These are phyloP conservation scores for Fragum fragum DNA, from an alignment of 2,888 invertebrate genomes.

Conservation along the genomic window DNA sequence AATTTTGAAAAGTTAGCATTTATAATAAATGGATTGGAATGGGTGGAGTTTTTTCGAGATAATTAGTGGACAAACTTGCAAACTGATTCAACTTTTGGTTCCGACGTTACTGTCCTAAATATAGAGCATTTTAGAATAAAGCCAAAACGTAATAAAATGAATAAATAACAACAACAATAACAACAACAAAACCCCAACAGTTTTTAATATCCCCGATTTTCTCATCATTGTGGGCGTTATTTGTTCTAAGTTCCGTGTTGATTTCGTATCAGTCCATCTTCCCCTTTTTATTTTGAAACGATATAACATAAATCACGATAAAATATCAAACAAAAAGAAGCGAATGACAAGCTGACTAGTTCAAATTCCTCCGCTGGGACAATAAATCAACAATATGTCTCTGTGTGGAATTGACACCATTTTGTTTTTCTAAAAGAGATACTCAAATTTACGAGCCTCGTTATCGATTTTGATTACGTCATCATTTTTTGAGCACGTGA, in stretches of 20 bases:
- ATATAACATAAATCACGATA: slow-evolving; percentile 2
- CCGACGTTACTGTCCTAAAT: too few species aligned
- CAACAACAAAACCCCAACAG: too few species aligned
- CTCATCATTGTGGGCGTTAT: not conserved
- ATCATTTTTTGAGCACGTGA: slow-evolving; percentile 19
- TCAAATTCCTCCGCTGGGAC: not conserved
- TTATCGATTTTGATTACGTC: slow-evolving; percentile 22
- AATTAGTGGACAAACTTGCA: too few species aligned
- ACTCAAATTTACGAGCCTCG: slow-evolving; percentile 16
- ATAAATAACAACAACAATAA: too few species aligned
- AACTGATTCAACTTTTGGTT: too few species aligned
- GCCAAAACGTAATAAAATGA: too few species aligned
- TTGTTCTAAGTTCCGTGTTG: not conserved
- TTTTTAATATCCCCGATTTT: not conserved
- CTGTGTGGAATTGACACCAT: slow-evolving; percentile 2
- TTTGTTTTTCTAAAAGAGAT: not conserved
- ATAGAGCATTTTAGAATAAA: too few species aligned
- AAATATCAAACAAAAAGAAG: slow-evolving; percentile 6
- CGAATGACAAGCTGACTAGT: not conserved
- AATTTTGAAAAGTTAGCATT: too few species aligned
- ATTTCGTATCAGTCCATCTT: not conserved
- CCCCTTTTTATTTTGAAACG: not conserved
- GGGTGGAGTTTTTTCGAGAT: too few species aligned
- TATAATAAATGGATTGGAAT: too few species aligned
- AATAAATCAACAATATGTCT: slow-evolving; percentile 6